phyloP scores from a whole-genome alignment of 1,140 invertebrate species.

The Mesaphorura yosii region DNA sequence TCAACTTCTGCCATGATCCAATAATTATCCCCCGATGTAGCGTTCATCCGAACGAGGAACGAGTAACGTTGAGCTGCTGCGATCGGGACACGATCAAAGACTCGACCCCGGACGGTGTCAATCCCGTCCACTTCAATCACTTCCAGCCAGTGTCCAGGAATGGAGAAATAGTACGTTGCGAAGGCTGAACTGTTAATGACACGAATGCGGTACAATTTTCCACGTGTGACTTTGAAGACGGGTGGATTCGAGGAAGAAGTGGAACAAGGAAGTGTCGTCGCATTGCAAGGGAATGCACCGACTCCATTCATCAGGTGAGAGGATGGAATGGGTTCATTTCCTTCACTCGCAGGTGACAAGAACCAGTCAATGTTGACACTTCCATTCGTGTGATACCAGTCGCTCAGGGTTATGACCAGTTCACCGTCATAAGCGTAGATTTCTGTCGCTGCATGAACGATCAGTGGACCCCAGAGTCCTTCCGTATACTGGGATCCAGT shows the following conservation, averaged over 20 bases:
- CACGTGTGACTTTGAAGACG: conserved; percentile 2
- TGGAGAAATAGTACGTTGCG: conserved; percentile 14
- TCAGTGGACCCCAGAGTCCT: conserved; percentile 14
- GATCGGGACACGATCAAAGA: neutral
- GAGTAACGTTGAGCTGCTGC: conserved; percentile 10
- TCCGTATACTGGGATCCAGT: conserved; percentile 13
- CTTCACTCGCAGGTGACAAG: neutral
- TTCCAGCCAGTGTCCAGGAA: conserved; percentile 12
- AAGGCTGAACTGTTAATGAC: conserved; percentile 9
- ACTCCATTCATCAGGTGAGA: conserved; percentile 2
- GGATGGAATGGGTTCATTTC: conserved; percentile 2
- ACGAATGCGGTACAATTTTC: conserved; percentile 15
- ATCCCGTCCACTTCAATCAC: conserved; percentile 21
- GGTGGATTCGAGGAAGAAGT: no score
- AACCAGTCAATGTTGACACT: neutral
- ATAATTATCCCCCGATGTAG: neutral
- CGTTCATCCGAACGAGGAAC: conserved; percentile 8
- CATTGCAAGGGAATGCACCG: conserved; percentile 2
- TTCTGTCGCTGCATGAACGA: conserved; percentile 9
- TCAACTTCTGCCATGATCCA: neutral
- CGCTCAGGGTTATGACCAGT: conserved; percentile 8
- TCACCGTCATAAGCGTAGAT: conserved; percentile 18
- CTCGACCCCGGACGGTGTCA: neutral
- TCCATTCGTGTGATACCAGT: conserved; percentile 22
- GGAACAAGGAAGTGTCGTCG: neutral